Evolutionary conservation across 2,797 vertebrate genomes (phyloP).

Genomic region (Typhlichthys subterraneus): DNA sequence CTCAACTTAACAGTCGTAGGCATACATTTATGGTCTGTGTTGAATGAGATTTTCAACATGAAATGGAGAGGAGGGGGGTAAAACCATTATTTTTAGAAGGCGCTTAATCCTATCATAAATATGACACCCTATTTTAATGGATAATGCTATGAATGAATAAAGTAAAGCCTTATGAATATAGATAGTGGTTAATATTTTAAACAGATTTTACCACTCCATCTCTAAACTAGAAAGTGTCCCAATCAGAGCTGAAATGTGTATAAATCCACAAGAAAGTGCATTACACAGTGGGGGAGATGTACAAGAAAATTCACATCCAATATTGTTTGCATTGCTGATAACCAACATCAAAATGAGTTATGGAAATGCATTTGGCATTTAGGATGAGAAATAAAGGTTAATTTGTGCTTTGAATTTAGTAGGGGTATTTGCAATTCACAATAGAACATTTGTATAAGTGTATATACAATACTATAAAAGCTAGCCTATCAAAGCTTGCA

Average conservation of each 20-base stretch:
- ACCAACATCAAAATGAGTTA: conserved; percentile 49
- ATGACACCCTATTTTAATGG: conserved; percentile 12
- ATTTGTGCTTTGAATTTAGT: conserved; percentile 74
- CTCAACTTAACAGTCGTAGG: conserved; percentile 34
- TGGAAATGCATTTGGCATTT: conserved; percentile 76
- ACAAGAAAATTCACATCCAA: conserved; percentile 47
- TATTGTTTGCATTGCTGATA: conserved; percentile 64
- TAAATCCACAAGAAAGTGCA: conserved; percentile 75
- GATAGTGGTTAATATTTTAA: conserved; percentile 72
- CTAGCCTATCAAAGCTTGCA: conserved; percentile 67
- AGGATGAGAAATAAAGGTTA: conserved; percentile 56
- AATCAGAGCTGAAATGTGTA: conserved; percentile 56
- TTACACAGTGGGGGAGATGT: conserved; percentile 63
- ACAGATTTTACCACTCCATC: conserved; percentile 43
- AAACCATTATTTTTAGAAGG: conserved; percentile 39
- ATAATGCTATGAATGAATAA: background rate
- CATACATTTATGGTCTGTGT: conserved; percentile 39
- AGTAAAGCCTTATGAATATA: conserved; percentile 39
- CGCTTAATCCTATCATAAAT: conserved; percentile 27
- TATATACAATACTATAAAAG: conserved; percentile 70
- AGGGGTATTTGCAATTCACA: conserved; percentile 51
- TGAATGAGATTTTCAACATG: conserved; percentile 42
- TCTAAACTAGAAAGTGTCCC: conserved; percentile 51
- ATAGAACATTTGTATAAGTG: conserved; percentile 69
- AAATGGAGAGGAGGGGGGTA: conserved; percentile 50